Percentiles rank a stretch among this genome's conserved stretches.
Evolutionary conservation across 2,888 invertebrate species (phyloP).

Genomic region (Apotomis capreana): DNA sequence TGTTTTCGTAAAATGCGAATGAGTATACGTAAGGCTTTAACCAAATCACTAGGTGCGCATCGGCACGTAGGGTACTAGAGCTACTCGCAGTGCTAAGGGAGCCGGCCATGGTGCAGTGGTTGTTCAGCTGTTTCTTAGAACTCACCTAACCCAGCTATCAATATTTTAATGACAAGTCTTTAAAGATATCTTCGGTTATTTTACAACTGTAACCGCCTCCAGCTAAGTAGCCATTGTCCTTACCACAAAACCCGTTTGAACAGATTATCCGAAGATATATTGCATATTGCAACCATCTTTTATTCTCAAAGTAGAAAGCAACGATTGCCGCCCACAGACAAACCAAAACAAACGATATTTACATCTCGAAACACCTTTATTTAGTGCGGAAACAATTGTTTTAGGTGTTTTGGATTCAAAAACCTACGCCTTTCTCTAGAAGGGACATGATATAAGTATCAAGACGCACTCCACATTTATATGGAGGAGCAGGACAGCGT

Average conservation of each 20-base stretch:
- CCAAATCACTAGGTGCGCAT: too few species aligned
- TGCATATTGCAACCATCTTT: constrained; percentile 22
- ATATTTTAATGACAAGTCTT: too few species aligned
- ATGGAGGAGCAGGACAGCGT: too few species aligned
- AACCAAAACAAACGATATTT: constrained; percentile 20
- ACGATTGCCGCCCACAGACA: constrained; percentile 17
- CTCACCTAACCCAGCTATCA: too few species aligned
- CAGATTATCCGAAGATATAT: constrained; percentile 11
- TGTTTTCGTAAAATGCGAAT: too few species aligned
- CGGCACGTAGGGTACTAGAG: too few species aligned
- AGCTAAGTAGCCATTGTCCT: constrained; percentile 4
- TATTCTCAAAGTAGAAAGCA: constrained; percentile 22
- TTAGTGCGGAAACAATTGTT: constrained; percentile 11
- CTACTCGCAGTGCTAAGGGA: too few species aligned
- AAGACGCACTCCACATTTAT: not conserved
- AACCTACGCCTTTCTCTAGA: constrained; percentile 21
- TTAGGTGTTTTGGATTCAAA: constrained; percentile 5
- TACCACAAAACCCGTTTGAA: constrained; percentile 1
- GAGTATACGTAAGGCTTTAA: too few species aligned
- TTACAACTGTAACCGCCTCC: not conserved
- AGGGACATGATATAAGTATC: not conserved
- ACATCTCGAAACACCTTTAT: constrained; percentile 7
- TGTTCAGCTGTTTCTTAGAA: too few species aligned
- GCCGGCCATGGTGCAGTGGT: too few species aligned
- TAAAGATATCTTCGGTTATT: not conserved